Evolutionary conservation across 2,888 invertebrate species (phyloP).

Genomic region (Morpho helenor): DNA sequence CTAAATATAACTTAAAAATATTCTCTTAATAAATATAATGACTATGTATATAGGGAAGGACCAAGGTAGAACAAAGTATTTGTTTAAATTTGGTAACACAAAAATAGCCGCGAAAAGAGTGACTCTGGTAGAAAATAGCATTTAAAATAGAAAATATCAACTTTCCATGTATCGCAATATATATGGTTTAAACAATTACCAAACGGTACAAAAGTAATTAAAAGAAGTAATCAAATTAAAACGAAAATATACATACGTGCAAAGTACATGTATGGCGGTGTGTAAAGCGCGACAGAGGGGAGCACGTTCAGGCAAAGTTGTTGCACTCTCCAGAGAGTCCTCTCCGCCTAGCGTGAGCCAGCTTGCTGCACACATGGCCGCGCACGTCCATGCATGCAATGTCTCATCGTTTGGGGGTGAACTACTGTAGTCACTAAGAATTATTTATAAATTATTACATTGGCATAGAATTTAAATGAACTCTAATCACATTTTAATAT

Average conservation of each 20-base stretch:
- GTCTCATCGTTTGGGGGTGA: slow-evolving; percentile 50
- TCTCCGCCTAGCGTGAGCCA: slow-evolving; percentile 64
- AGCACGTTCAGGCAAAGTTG: slow-evolving; percentile 54
- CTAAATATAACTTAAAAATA: no score
- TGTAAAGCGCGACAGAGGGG: slow-evolving; percentile 61
- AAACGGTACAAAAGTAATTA: not conserved
- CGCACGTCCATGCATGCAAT: slow-evolving; percentile 54
- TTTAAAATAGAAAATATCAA: no score
- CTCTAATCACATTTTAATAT: no score
- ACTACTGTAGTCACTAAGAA: slow-evolving; percentile 47
- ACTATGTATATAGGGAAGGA: no score
- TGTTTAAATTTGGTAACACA: no score
- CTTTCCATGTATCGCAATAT: no score
- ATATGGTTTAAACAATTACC: not conserved
- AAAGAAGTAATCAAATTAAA: not conserved
- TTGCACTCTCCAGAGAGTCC: slow-evolving; percentile 44
- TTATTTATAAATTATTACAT: no score
- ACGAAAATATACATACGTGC: slow-evolving; percentile 47
- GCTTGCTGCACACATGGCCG: slow-evolving; percentile 57
- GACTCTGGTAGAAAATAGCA: no score
- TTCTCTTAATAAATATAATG: no score
- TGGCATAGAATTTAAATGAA: no score
- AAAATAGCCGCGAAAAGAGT: no score
- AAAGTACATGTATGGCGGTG: slow-evolving; percentile 55
- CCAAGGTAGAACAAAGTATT: no score